A percentile compares a stretch with the other conserved stretches of the same genome.
phyloP scores from a whole-genome alignment of 2,797 vertebrate genomes.

The Falco cherrug region DNA sequence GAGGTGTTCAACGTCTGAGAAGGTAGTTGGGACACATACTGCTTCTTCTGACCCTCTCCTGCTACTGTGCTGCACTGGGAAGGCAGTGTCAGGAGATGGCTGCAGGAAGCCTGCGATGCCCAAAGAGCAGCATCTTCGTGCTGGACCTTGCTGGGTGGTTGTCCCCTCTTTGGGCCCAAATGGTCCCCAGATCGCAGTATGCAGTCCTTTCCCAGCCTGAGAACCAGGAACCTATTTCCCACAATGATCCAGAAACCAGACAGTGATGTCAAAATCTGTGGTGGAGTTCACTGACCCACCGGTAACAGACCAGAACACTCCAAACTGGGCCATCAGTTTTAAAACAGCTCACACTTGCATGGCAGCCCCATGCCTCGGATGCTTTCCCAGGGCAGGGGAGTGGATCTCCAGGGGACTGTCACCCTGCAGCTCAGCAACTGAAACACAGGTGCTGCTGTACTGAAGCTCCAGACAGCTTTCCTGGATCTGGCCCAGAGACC shows the following conservation, averaged over 20 bases:
- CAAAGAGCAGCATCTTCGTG: background rate
- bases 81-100: background rate
- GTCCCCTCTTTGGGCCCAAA: background rate
- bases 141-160: background rate
- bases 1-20: background rate
- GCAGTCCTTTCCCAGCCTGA: background rate
- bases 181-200: background rate
- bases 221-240: background rate
- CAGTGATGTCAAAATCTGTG: accelerated
- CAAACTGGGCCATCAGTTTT: background rate
- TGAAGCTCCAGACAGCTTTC: background rate
- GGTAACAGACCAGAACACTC: background rate
- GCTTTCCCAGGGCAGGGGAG: background rate
- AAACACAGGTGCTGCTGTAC: background rate
- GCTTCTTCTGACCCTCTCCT: background rate
- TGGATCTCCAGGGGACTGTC: background rate
- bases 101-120: background rate
- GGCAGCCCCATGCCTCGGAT: background rate
- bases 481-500: background rate
- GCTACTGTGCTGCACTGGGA: background rate
- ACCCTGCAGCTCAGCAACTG: background rate
- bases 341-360: background rate
- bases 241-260: background rate
- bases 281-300: background rate
- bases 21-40: background rate